Evolutionary conservation across 35 echinoderm and acorn worm genomes (phyloP), one percentile per base, ranked within the genome.

Genomic region (Ophiothrix spiculata): DNA sequence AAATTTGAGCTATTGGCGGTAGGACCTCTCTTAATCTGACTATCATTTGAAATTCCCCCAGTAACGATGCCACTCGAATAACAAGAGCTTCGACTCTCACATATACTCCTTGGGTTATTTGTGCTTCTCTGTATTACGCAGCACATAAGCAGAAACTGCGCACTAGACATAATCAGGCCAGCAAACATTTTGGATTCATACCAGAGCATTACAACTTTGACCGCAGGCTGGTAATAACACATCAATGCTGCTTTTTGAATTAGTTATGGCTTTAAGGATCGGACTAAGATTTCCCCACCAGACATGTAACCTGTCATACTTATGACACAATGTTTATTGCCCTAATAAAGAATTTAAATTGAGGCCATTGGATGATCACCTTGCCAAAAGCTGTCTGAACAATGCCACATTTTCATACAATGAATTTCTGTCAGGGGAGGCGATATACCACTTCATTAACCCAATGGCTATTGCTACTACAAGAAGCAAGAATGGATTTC

Each of bases 241-340:
- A 69, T 69, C 60, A 69, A 69, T 69, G 60, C 16, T 69, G 60
- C 60, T 69, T 69, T 69, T 69, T 69, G 60, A 69, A 69, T 69
- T 69, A 69, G 60, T 25, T n/a, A n/a, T n/a, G 60, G 6, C 29
- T 10, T 69, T 25, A 25, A 69, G 4, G 60, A 15, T 69, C n/a
- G 29, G 60, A 69, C 60, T 28, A 69, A 69, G 1, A 28, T 25
- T 4, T 69, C 60, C 60, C 60, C 60, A 69, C 16, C 60, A 69
- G 6, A 69, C 60, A 69, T n/a, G n/a, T 69, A 69, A 69, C 60
- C 60, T n/a, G 60, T 69, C 60, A 69, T 69, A 49, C 60, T 69
- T 69, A 69, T n/a, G 25, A 69, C 60, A 69, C 60, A 69, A 10
- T 69, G 60, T 69, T 49, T 69, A 69, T 69, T 69, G 60, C 29